phyloP scores from a whole-genome alignment of 1,140 invertebrate species.

The Philotrypesis tridentata region DNA sequence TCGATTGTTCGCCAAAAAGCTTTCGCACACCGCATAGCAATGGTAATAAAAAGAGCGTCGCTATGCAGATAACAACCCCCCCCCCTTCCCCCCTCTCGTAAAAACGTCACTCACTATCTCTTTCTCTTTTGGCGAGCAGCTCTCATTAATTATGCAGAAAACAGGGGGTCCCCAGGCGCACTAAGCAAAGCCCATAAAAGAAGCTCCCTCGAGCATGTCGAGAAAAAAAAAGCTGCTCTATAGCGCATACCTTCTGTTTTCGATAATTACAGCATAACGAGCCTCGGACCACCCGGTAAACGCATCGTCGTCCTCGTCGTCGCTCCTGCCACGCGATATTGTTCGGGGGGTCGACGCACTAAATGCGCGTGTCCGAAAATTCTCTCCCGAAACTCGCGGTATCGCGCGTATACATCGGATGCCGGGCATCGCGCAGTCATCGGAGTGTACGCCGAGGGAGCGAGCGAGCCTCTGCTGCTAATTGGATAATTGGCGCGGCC shows the following conservation, averaged over 20 bases:
- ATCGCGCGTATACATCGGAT: not conserved
- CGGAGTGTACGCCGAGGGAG: conserved; percentile 54
- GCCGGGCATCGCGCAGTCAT: conserved; percentile 56
- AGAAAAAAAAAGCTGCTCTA: not conserved
- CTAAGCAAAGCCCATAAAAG: not conserved
- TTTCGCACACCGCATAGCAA: too few species aligned
- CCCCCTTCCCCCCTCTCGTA: not conserved
- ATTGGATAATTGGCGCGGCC: conserved; percentile 65
- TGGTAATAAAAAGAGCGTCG: not conserved
- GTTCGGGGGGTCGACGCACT: not conserved
- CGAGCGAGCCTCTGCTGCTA: conserved; percentile 55
- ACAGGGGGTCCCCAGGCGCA: not conserved
- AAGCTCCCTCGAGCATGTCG: not conserved
- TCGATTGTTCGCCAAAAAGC: too few species aligned
- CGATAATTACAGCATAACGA: not conserved
- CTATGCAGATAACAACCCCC: not conserved
- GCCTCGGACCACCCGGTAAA: conserved; percentile 17
- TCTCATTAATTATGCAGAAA: not conserved
- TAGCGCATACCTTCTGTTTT: not conserved
- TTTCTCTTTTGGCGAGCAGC: too few species aligned
- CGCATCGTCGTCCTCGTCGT: too few species aligned
- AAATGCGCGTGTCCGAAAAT: not conserved
- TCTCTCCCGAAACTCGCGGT: not conserved
- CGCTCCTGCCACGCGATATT: not conserved
- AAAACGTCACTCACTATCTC: not conserved